Evolutionary conservation across 2,113 vertebrate genomes (phyloP).

Genomic region (Myiozetetes cayanensis): DNA sequence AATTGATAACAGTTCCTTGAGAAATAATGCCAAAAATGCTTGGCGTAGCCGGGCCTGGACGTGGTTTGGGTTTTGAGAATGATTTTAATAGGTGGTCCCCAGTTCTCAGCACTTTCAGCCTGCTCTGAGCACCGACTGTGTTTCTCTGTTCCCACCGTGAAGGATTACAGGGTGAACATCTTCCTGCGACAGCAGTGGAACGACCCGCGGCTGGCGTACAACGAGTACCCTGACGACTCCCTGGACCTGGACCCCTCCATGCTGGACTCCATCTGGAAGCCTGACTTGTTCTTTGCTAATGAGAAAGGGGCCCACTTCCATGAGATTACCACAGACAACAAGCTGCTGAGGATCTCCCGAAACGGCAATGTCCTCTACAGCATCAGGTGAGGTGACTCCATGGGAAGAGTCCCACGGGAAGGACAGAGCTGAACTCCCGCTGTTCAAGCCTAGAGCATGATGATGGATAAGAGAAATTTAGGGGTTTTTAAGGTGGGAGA

Average conservation of each 20-base stretch:
- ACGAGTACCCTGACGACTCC: constrained; percentile 94
- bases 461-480: not conserved
- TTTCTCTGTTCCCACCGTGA: not conserved
- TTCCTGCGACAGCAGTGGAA: constrained; percentile 98
- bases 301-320: constrained; percentile 99
- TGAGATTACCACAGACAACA: constrained; percentile 98
- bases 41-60: not conserved
- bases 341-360: constrained; percentile 93
- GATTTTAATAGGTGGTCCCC: not conserved
- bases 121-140: not conserved
- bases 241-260: constrained; percentile 97
- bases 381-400: constrained; percentile 81
- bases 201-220: constrained; percentile 95
- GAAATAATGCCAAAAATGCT: not conserved
- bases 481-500: not conserved
- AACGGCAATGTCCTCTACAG: constrained; percentile 98
- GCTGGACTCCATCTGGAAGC: constrained; percentile 99
- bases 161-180: constrained; percentile 99
- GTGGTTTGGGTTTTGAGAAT: not conserved
- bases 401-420: not conserved
- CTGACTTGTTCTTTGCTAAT: constrained; percentile 97
- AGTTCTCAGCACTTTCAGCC: not conserved
- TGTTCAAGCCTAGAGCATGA: not conserved
- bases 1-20: not conserved
- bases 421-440: not conserved